These are phyloP conservation scores for Menidia menidia DNA, from an alignment of 2,797 vertebrate genomes.

Conservation along the genomic window DNA sequence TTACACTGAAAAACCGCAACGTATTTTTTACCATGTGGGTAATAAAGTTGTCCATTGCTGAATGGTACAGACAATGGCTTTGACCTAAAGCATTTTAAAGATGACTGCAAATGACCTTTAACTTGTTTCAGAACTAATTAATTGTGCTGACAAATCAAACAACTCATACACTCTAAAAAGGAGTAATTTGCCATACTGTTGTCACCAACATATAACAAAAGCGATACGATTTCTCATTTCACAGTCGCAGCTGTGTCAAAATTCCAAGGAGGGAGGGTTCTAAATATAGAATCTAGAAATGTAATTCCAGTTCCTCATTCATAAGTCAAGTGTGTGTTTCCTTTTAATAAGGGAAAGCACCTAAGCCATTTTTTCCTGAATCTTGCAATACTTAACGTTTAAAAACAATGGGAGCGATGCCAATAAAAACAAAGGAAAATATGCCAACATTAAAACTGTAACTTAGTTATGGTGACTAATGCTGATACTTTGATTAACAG, in stretches of 20 bases:
- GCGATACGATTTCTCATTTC: background rate
- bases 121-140: background rate
- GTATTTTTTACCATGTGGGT: background rate
- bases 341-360: background rate
- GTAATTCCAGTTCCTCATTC: slow-evolving; percentile 15
- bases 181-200: background rate
- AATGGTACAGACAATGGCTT: background rate
- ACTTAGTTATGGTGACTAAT: background rate
- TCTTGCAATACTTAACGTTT: background rate
- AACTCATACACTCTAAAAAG: background rate
- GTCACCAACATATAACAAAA: slow-evolving; percentile 2
- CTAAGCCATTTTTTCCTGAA: background rate
- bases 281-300: slow-evolving; percentile 4
- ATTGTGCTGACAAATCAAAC: slow-evolving; percentile 1
- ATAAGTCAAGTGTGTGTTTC: background rate
- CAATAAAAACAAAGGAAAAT: background rate
- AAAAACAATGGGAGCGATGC: background rate
- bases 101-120: background rate
- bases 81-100: background rate
- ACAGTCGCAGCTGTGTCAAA: background rate
- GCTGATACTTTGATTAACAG: background rate
- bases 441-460: background rate
- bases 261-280: background rate
- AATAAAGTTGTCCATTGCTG: background rate
- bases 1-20: too few species aligned